Percentiles rank a stretch among this genome's conserved stretches.
These are phyloP conservation scores for Empidonax alnorum DNA, from an alignment of 2,113 vertebrate species.

Conservation along the genomic window DNA sequence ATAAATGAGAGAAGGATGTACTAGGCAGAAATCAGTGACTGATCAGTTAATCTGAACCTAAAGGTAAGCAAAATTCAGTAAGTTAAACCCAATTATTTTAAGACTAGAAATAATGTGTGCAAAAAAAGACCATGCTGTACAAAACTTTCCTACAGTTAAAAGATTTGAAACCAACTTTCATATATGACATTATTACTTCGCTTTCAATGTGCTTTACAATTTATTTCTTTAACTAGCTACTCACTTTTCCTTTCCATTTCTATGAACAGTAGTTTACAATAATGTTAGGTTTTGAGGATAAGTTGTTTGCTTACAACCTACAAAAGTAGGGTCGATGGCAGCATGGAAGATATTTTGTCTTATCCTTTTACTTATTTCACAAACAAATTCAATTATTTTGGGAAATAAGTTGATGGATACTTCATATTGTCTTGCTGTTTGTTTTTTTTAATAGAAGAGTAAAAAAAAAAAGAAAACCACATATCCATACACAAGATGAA, in stretches of 20 bases:
- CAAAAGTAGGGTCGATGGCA: not conserved
- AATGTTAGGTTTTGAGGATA: not conserved
- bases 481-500: not conserved
- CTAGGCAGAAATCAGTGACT: not conserved
- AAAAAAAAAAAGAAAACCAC: not conserved
- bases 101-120: not conserved
- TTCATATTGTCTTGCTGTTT: too few relatives aligned
- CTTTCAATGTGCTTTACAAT: not conserved
- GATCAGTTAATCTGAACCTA: not conserved
- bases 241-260: not conserved
- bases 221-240: not conserved
- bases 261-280: not conserved
- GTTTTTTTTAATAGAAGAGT: not conserved
- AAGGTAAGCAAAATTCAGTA: not conserved
- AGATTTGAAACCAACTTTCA: not conserved
- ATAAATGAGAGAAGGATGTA: not conserved
- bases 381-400: too few relatives aligned
- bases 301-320: not conserved
- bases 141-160: not conserved
- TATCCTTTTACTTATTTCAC: not conserved
- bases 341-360: not conserved
- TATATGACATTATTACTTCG: not conserved
- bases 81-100: not conserved
- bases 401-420: too few relatives aligned
- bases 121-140: not conserved